Conservation (phyloP, 2,797 vertebrate genomes). For the Crypturellus tataupa region DNA sequence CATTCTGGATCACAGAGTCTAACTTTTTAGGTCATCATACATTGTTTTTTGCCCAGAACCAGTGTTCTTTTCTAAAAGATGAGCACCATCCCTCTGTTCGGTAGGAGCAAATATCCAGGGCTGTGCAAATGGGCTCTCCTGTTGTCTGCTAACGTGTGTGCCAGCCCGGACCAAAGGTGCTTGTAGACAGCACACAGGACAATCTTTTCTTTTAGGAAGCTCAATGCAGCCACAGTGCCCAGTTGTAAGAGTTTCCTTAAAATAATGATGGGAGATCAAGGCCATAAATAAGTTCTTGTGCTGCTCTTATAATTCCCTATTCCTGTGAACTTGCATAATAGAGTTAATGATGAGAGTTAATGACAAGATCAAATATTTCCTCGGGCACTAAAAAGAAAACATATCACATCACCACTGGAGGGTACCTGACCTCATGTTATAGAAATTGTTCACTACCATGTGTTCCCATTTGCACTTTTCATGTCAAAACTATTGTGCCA, state of each 20-base stretch:
- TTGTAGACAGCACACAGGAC: not conserved
- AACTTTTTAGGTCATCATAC: not conserved
- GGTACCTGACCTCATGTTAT: not conserved
- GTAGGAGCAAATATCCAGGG: not conserved
- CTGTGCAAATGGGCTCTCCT: not conserved
- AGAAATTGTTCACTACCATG: not conserved
- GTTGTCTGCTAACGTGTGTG: not conserved
- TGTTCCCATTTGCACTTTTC: conserved; percentile 9
- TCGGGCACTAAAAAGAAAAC: conserved; percentile 26
- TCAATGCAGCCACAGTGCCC: not conserved
- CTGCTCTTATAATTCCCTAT: not conserved
- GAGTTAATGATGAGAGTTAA: not conserved
- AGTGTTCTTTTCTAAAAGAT: not conserved
- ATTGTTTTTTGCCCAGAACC: not conserved
- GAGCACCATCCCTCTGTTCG: not conserved
- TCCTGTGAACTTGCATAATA: not conserved
- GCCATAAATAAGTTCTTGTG: not conserved
- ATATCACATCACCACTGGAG: not conserved
- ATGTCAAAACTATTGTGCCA: conserved; percentile 8
- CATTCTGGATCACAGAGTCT: not conserved
- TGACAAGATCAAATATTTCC: conserved; percentile 28
- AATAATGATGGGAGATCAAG: not conserved
- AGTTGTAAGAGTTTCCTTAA: not conserved
- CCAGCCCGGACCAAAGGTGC: not conserved
- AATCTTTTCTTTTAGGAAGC: not conserved